These are phyloP conservation scores for Staurois parvus DNA, from an alignment of 2,797 vertebrate species.

Conservation along the genomic window DNA sequence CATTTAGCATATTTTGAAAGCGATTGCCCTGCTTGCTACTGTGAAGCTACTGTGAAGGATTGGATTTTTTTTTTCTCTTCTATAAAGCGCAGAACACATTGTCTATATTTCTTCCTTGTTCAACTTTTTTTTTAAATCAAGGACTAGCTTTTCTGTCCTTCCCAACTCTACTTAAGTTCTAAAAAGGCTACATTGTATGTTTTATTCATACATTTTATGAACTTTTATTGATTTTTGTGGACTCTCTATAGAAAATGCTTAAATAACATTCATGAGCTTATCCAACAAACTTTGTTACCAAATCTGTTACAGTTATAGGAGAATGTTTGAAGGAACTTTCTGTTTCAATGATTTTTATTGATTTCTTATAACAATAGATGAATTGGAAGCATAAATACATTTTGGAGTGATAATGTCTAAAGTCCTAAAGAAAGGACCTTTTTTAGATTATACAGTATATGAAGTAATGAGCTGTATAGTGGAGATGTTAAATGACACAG, in stretches of 20 bases:
- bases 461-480: no score
- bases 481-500: no score
- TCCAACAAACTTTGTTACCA: neutral
- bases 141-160: neutral
- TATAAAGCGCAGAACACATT: neutral
- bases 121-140: neutral
- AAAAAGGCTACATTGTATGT: neutral
- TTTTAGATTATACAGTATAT: no score
- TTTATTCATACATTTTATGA: neutral
- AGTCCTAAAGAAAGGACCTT: no score
- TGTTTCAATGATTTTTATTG: no score
- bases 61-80: neutral
- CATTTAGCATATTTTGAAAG: slow-evolving; percentile 23
- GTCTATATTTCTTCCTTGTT: neutral
- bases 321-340: no score
- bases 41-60: neutral
- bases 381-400: no score
- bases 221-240: neutral
- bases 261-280: neutral
- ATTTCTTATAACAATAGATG: no score
- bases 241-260: neutral
- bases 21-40: neutral
- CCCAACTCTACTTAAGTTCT: neutral
- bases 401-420: no score
- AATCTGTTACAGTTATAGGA: no score